phyloP scores from a whole-genome alignment of 2,888 invertebrate genomes.

The Dasysyrphus albostriatus region DNA sequence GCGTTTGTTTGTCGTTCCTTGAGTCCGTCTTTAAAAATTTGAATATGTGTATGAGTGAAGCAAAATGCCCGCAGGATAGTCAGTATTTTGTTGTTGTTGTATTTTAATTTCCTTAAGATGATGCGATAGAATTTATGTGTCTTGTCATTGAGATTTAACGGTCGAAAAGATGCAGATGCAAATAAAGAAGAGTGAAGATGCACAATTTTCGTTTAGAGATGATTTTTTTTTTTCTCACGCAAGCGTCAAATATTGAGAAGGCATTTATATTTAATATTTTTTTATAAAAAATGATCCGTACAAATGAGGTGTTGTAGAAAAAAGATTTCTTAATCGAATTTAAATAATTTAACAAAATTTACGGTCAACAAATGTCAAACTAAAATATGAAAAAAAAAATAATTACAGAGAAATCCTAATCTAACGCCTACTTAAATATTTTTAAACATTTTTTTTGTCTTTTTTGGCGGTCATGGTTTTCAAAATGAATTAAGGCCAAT shows the following conservation, averaged over 20 bases:
- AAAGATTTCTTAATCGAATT: constrained; percentile 40
- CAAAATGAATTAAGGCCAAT: neutral
- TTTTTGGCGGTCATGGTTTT: constrained; percentile 32
- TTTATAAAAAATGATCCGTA: constrained; percentile 14
- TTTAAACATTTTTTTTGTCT: neutral
- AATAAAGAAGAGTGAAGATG: constrained; percentile 59
- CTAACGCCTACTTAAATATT: constrained; percentile 62
- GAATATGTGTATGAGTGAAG: constrained; percentile 32
- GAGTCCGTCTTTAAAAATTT: constrained; percentile 71
- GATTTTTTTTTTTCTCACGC: constrained; percentile 65
- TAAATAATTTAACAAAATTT: constrained; percentile 58
- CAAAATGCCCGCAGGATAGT: constrained; percentile 74
- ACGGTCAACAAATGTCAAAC: constrained; percentile 16
- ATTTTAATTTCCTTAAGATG: constrained; percentile 5
- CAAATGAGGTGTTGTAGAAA: constrained; percentile 5
- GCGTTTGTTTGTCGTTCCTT: constrained; percentile 28
- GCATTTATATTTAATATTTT: constrained; percentile 3
- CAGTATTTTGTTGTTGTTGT: neutral
- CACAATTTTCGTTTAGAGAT: constrained; percentile 41
- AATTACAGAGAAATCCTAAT: neutral
- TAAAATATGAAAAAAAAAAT: neutral
- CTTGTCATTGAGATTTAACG: constrained; percentile 66
- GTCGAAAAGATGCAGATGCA: constrained; percentile 74
- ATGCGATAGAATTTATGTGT: constrained; percentile 58
- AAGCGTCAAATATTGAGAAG: constrained; percentile 58